Evolutionary conservation across 2,113 vertebrate species (phyloP).

Genomic region (Fukomys damarensis): DNA sequence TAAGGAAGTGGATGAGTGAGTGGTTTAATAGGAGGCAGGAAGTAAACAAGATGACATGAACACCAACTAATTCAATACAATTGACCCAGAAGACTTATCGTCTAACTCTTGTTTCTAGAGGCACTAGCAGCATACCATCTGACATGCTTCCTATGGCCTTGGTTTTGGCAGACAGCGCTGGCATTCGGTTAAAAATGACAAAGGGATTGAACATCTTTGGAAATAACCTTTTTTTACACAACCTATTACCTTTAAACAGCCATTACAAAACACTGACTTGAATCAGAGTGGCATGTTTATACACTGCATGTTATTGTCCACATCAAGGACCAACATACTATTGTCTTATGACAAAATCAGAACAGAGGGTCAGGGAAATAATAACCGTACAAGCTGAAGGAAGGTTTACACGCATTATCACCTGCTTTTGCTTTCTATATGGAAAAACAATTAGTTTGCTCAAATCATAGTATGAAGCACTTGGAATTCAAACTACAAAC

Average conservation of each 20-base stretch:
- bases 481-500: background rate
- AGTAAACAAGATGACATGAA: background rate
- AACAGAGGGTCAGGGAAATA: background rate
- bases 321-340: background rate
- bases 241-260: background rate
- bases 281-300: background rate
- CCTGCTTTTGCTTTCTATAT: background rate
- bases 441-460: background rate
- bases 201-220: background rate
- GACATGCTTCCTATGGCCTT: background rate
- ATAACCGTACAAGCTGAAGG: background rate
- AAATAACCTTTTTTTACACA: constrained; percentile 10
- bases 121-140: background rate
- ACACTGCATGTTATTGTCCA: background rate
- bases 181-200: background rate
- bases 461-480: background rate
- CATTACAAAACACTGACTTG: background rate
- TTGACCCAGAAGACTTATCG: background rate
- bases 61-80: background rate
- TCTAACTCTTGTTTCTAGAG: background rate
- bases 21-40: background rate
- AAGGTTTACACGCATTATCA: background rate
- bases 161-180: background rate
- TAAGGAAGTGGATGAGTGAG: background rate
- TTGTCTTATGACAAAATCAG: background rate